Evolutionary conservation across 2,113 vertebrate species (phyloP), one percentile per base, ranked within the genome.

Genomic region (Heterocephalus glaber): DNA sequence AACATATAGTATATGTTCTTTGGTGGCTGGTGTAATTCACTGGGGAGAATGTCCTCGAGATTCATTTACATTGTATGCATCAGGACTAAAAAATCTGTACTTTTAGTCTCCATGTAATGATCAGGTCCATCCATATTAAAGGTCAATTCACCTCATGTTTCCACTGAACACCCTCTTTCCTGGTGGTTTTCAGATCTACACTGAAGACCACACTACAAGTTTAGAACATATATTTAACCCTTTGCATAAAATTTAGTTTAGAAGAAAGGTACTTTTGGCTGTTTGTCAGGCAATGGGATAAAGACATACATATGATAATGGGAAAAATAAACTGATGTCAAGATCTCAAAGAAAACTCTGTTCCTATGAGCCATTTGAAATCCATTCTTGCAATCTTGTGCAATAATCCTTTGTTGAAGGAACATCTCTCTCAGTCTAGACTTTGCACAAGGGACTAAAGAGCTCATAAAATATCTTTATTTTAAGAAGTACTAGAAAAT

Each of bases 401-500:
- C 19, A 72, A 24, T 72, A 72, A 41, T 24, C 66, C 8, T 70
- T 38, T 38, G 20, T 72, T n/a, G 17, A 19, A 89, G 93, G 87
- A 47, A 83, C 82, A 90, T 54, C 11, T 8, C 22, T 86, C 19
- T 24, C 35, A 86, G n/a, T 86, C 5, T 33, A 89, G 60, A 19
- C 7, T 70, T 9, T 82, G 49, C 56, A 86, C 41, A 41, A 68
- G 76, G 22, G 35, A 76, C 76, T 35, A 87, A 79, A 88, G 30
- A 8, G 2, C 13, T 83, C 44, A 77, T 33, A 83, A 38, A 87
- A 74, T 66, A 82, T 3, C 19, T 72, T 65, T 93, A 60, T 80
- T 90, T 84, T 38, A 79, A 79, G 49, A 79, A 93, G 56, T 60
- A 65, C n/a, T 24, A 41, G 33, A 95, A 90, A 72, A 90, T 47